phyloP scores from a whole-genome alignment of 2,888 invertebrate species.

The Hyposoter didymator region DNA sequence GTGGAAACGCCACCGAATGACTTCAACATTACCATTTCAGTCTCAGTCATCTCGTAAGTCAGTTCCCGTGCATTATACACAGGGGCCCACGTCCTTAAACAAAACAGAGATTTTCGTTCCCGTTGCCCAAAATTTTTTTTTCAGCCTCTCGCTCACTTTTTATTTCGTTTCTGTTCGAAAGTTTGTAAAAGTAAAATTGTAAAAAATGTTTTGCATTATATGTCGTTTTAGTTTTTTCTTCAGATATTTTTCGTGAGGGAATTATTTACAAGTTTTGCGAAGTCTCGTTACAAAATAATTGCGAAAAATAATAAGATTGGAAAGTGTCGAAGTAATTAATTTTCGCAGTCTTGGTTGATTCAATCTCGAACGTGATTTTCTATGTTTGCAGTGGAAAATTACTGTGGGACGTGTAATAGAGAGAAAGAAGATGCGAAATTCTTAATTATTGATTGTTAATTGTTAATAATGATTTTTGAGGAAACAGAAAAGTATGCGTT shows the following conservation, averaged over 20 bases:
- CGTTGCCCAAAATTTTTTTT: not conserved
- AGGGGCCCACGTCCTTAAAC: slow-evolving; percentile 8
- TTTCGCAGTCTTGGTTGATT: not conserved
- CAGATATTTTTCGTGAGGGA: not conserved
- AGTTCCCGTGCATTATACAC: slow-evolving; percentile 12
- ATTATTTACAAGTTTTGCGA: not conserved
- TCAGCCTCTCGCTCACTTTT: not conserved
- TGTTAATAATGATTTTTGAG: not conserved
- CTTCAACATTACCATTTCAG: slow-evolving; percentile 44
- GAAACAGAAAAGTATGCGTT: not conserved
- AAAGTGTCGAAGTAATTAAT: not conserved
- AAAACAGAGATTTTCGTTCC: not conserved
- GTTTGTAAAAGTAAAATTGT: not conserved
- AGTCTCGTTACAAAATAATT: not conserved
- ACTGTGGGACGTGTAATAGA: not conserved
- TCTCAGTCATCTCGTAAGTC: slow-evolving; percentile 44
- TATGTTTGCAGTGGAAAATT: not conserved
- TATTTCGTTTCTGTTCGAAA: not conserved
- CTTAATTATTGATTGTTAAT: not conserved
- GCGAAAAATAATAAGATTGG: not conserved
- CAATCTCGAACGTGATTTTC: not conserved
- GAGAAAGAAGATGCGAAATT: not conserved
- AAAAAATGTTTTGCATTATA: not conserved
- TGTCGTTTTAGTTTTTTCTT: not conserved
- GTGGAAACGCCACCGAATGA: slow-evolving; percentile 43